Conservation (phyloP, 2,888 invertebrate species). For the Adineta ricciae region DNA sequence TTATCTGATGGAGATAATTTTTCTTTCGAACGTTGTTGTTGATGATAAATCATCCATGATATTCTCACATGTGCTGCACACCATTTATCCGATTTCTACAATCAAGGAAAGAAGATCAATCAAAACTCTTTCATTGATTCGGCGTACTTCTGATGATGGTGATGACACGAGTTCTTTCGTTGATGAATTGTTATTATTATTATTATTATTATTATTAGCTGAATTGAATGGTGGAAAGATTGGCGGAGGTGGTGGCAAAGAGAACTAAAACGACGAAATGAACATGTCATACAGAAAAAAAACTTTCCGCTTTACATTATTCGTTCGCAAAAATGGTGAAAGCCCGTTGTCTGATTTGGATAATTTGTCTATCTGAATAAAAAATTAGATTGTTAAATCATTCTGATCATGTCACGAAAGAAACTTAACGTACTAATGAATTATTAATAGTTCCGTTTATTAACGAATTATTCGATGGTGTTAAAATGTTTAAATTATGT, state of each 20-base stretch:
- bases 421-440: neutral
- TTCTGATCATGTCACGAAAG: too few species aligned
- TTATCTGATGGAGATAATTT: neutral
- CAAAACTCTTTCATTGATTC: too few species aligned
- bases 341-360: too few species aligned
- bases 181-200: neutral
- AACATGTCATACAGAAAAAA: too few species aligned
- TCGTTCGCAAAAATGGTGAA: too few species aligned
- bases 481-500: constrained; percentile 21
- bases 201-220: neutral
- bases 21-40: neutral
- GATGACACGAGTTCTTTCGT: neutral
- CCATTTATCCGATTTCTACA: too few species aligned
- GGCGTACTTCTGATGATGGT: neutral
- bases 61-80: too few species aligned
- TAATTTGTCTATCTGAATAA: neutral
- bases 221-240: neutral
- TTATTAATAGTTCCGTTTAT: neutral
- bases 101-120: too few species aligned
- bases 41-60: too few species aligned
- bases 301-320: too few species aligned
- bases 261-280: too few species aligned
- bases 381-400: too few species aligned
- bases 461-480: neutral
- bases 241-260: neutral